These are phyloP conservation scores for Marmota flaviventris DNA, from an alignment of 2,113 vertebrate genomes.

Conservation along the genomic window DNA sequence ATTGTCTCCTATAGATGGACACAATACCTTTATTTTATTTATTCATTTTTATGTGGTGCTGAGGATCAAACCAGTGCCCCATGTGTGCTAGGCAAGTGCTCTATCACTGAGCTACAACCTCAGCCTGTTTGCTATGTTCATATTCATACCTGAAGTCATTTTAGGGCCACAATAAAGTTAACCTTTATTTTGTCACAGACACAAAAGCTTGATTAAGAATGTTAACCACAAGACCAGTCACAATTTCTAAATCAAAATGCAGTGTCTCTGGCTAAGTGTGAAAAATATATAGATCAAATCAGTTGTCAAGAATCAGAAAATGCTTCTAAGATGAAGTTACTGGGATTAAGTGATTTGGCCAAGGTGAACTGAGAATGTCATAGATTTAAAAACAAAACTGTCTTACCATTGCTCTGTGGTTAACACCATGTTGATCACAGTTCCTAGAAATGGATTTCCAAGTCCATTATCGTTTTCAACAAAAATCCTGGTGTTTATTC, in stretches of 20 bases:
- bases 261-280: not conserved
- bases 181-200: not conserved
- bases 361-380: not conserved
- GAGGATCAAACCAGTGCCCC: too few species aligned
- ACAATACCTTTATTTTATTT: too few species aligned
- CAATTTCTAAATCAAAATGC: not conserved
- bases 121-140: not conserved
- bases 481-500: conserved; percentile 70
- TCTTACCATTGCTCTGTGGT: conserved; percentile 47
- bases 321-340: not conserved
- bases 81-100: too few species aligned
- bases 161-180: not conserved
- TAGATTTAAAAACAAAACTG: not conserved
- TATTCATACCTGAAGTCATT: not conserved
- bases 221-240: not conserved
- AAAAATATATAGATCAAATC: not conserved
- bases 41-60: too few species aligned
- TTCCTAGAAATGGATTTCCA: conserved; percentile 12
- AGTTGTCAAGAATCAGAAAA: not conserved
- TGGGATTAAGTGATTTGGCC: not conserved
- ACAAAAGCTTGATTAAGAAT: not conserved
- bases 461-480: fast-evolving
- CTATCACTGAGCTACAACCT: too few species aligned
- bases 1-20: too few species aligned
- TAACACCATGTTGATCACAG: not conserved